Percentiles rank a stretch among this genome's conserved stretches.
Conservation (phyloP, 2,888 invertebrate genomes). For the Philonicus albiceps region DNA sequence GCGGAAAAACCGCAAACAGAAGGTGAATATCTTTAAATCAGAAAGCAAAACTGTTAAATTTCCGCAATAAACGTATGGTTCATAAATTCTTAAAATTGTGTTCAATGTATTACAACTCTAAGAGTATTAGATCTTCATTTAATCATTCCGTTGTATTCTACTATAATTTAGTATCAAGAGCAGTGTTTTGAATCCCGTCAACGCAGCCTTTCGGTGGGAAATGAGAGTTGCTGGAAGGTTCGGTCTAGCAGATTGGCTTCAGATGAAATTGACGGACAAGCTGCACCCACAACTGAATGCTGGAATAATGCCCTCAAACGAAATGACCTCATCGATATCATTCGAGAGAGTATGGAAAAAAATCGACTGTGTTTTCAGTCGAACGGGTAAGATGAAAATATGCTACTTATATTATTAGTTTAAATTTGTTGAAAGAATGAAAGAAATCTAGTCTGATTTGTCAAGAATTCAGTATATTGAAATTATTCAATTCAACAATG, state of each 20-base stretch:
- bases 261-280: conserved; percentile 45
- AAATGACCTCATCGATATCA: conserved; percentile 84
- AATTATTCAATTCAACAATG: no score
- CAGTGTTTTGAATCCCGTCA: conserved; percentile 60
- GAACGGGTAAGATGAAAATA: conserved; percentile 69
- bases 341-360: conserved; percentile 91
- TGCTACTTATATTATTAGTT: conserved; percentile 2
- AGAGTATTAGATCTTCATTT: background rate
- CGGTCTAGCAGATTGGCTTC: conserved; percentile 49
- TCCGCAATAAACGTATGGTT: no score
- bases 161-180: conserved; percentile 55
- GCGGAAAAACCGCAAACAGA: conserved; percentile 62
- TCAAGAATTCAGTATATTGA: no score
- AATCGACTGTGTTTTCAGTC: conserved; percentile 86
- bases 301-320: conserved; percentile 78
- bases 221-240: conserved; percentile 60
- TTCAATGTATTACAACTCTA: background rate
- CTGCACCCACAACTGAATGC: conserved; percentile 61
- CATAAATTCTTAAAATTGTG: no score
- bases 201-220: conserved; percentile 63
- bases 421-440: background rate
- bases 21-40: conserved; percentile 54
- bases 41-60: background rate
- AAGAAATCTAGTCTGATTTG: background rate
- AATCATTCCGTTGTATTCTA: background rate